Base-by-base conservation (phyloP, 1,140 invertebrate species). In the Fopius arisanus region DNA sequence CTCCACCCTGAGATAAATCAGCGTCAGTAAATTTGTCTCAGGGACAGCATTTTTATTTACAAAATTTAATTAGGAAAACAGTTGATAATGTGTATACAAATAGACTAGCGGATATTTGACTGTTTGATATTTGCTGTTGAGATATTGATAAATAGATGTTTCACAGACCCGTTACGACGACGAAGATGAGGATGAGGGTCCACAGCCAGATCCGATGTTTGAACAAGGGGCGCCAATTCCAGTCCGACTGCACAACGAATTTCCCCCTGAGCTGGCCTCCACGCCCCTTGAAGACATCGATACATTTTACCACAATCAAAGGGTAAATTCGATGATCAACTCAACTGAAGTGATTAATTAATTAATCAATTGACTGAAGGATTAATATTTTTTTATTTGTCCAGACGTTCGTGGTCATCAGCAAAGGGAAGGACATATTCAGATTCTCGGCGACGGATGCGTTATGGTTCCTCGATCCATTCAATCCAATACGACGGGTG, bases 341-440 rank as follows among this genome's bases (percentile, higher is more conserved):
- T 43, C 4, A 67, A 69, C 10, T 9, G 5, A 29, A 43, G 28
- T 43, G n/a, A 23, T 67, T n/a, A n/a, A n/a, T n/a, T 37, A 41
- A 43, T 23, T 43, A 3, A 41, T 33, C 14, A 40, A 41, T 10
- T 29, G 12, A 4, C 4, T n/a, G n/a, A n/a, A n/a, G 14, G 1
- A 26, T 40, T 26, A 43, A 28, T 63, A 63, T 85, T 80, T 72
- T 82, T 73, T 85, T 87, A 89, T 84, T 59, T 10, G 91, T 93
- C 70, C 92, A 98, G 97, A 98, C 97, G 86, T 98, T 98, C 91
- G 94, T 98, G 91, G 97, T 99, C 82, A 92, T 99, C 89, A 98
- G 96, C 91, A 98, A 95, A 92, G 97, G 97, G 90, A 97, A 96
- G 92, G 96, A 97, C 90, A 98, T 99, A 90, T 98, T 97, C 92